phyloP scores from a whole-genome alignment of 2,888 invertebrate species.

The Eueremaeus valkanovi region DNA sequence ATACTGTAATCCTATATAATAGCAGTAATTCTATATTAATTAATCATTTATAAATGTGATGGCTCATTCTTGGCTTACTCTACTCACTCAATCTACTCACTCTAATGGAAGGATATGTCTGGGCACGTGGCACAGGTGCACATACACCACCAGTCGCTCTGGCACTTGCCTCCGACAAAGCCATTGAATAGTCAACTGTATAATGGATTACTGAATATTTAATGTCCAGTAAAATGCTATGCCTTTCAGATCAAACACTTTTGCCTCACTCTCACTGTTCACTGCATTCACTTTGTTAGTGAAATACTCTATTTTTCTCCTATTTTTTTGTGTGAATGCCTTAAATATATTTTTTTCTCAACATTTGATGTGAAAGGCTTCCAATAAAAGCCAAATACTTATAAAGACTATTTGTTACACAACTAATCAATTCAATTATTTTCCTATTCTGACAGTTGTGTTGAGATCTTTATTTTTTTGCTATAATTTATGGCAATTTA shows the following conservation, averaged over 20 bases:
- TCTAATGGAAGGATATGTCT: not conserved
- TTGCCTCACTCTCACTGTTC: conserved; percentile 6
- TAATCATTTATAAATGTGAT: not conserved
- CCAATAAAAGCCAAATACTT: too few relatives aligned
- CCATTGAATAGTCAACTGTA: not conserved
- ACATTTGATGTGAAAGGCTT: too few relatives aligned
- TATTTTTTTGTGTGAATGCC: too few relatives aligned
- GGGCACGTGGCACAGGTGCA: conserved; percentile 35
- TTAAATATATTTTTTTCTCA: too few relatives aligned
- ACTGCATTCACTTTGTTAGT: too few relatives aligned
- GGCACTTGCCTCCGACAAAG: not conserved
- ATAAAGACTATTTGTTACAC: not conserved
- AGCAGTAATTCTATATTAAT: not conserved
- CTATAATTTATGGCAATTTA: not conserved
- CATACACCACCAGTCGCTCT: not conserved
- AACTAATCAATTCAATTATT: conserved; percentile 25
- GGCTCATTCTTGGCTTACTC: not conserved
- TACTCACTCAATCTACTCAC: not conserved
- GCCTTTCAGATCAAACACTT: conserved; percentile 8
- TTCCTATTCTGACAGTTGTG: conserved; percentile 7
- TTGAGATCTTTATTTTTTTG: too few relatives aligned
- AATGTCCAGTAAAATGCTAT: not conserved
- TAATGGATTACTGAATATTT: conserved; percentile 19
- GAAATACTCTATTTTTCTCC: too few relatives aligned
- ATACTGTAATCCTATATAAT: not conserved